These are phyloP conservation scores for Eurystomus gularis DNA, from an alignment of 2,113 vertebrate genomes.

Conservation along the genomic window DNA sequence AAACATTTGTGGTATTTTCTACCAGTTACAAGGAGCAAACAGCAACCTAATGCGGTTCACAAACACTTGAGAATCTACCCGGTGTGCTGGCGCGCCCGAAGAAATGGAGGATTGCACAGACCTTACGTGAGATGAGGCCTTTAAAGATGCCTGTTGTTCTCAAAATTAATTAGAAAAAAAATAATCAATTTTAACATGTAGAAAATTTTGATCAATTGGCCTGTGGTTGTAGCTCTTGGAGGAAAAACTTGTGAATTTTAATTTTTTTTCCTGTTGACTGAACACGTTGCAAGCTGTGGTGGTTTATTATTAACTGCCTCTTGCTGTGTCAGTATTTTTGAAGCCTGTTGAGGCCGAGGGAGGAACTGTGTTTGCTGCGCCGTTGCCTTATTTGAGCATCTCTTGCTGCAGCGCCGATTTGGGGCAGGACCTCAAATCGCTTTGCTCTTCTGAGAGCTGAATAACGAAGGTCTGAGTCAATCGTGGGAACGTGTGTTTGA, in stretches of 20 bases:
- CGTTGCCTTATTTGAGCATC: background rate
- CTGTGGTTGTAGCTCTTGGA: background rate
- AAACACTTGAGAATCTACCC: background rate
- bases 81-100: background rate
- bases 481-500: background rate
- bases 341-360: background rate
- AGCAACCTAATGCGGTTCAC: background rate
- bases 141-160: background rate
- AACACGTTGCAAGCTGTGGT: background rate
- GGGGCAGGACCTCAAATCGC: background rate
- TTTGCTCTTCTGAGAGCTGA: background rate
- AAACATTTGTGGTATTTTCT: background rate
- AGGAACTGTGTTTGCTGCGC: background rate
- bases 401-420: background rate
- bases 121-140: rapidly evolving
- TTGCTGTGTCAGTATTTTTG: background rate
- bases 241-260: background rate
- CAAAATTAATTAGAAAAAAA: background rate
- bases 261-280: background rate
- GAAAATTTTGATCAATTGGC: background rate
- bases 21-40: background rate
- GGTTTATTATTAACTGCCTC: background rate
- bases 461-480: background rate
- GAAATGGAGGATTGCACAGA: background rate
- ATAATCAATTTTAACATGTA: background rate